Base-by-base conservation (phyloP, 2,797 vertebrate species). In the Pitangus sulphuratus region DNA sequence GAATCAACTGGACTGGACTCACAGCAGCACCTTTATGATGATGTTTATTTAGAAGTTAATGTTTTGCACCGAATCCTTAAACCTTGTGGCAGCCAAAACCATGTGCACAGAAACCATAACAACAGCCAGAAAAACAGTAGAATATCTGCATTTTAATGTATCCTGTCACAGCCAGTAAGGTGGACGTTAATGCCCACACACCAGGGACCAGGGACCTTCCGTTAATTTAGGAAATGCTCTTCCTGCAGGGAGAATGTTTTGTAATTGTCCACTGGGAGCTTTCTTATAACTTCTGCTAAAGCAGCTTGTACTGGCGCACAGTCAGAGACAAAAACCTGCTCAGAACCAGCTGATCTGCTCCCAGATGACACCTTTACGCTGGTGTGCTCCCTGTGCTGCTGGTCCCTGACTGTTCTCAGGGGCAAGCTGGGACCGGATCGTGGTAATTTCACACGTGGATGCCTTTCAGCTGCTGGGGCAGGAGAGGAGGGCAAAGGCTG, bases 311-410 rank as follows among this genome's bases (percentile, higher is more conserved):
- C 6, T 6, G 9, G 39, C 11, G 11, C 11, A 20, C 66, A 0
- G 1, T 1, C 1, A 1, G 26, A 42, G 71, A 28, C 2, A 19
- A 15, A 87, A 62, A 11, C 2, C 50, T 37, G 18, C 35, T 61
- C 18, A 15, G 48, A 47, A 33, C 3, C 45, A 57, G 53, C 60
- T 30, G 84, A 39, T 13, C 3, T 42, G 40, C 45, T 66, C 76
- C 64, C 53, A 21, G 53, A 17, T 24, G 69, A 40, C 1, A 12
- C n/a, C 50, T 60, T 31, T 24, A 30, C 0, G 0, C 42, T 3
- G 11, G 3, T 0, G 2, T 37, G 30, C 35, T 71, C 80, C 31
- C 71, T 8, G 40, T n/a, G 64, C 62, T 1, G 0, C 6, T 2
- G 2, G 31, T 48, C 54, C n/a, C 44, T 15, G 22, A 2, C 42